Conservation (phyloP, 1,140 invertebrate species). For the Coenobita brevimanus region DNA sequence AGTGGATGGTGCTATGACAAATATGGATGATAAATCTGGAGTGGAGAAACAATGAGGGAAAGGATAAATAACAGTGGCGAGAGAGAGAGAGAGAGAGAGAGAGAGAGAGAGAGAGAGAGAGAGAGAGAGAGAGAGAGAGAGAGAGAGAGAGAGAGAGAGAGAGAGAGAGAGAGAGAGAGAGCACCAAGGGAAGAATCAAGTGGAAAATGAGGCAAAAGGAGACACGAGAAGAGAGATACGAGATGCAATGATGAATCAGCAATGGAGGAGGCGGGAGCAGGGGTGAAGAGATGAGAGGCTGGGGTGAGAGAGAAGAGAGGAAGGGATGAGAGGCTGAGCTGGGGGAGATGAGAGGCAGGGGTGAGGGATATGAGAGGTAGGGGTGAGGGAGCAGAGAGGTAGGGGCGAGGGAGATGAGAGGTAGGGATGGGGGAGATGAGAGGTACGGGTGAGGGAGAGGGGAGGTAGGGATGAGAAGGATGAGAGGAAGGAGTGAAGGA, state of each 20-base stretch:
- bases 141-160: background rate
- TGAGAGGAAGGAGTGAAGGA: background rate
- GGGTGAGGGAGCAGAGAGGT: background rate
- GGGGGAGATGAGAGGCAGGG: background rate
- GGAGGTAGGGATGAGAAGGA: background rate
- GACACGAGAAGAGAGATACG: background rate
- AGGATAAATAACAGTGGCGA: background rate
- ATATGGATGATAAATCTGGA: background rate
- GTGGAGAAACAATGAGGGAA: background rate
- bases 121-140: background rate
- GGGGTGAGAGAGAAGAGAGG: background rate
- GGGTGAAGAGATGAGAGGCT: background rate
- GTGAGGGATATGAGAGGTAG: background rate
- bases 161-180: background rate
- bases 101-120: conserved; percentile 11
- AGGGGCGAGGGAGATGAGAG: background rate
- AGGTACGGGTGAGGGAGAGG: background rate
- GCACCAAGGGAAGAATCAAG: background rate
- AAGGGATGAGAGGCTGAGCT: background rate
- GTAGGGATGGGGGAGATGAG: background rate
- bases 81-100: conserved; percentile 16
- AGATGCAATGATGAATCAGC: background rate
- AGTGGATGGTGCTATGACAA: too few relatives aligned
- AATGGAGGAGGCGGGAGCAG: background rate
- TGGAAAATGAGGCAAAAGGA: background rate